Percentiles rank a stretch among this genome's conserved stretches.
Evolutionary conservation across 2,888 invertebrate genomes (phyloP).

Genomic region (Schrankia costaestrigalis): DNA sequence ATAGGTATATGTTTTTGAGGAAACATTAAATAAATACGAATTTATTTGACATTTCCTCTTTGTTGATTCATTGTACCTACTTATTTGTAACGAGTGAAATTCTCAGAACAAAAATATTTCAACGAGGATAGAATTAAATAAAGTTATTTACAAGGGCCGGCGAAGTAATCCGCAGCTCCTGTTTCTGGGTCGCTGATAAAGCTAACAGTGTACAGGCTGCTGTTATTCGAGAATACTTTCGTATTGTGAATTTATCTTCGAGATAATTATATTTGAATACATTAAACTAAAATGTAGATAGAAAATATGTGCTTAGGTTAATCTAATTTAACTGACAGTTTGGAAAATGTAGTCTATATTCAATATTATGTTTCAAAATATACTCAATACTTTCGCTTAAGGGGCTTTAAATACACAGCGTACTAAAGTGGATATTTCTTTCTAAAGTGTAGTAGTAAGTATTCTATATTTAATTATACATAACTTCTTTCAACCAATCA

Average conservation of each 20-base stretch:
- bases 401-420: constrained; percentile 51
- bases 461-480: too few relatives aligned
- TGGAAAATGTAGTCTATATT: constrained; percentile 25
- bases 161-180: constrained; percentile 69
- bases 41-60: too few relatives aligned
- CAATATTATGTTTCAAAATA: constrained; percentile 26
- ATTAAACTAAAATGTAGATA: constrained; percentile 17
- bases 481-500: background rate
- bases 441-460: too few relatives aligned
- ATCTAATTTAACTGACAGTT: constrained; percentile 50
- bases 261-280: background rate
- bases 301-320: constrained; percentile 32
- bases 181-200: constrained; percentile 68
- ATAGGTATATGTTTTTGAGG: background rate
- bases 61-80: too few relatives aligned
- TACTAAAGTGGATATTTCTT: constrained; percentile 51
- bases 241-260: constrained; percentile 4
- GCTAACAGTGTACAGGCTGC: constrained; percentile 76
- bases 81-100: background rate
- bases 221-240: constrained; percentile 26
- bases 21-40: background rate
- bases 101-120: constrained; percentile 10
- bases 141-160: constrained; percentile 65
- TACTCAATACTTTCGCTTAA: constrained; percentile 44
- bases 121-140: constrained; percentile 36